phyloP scores from a whole-genome alignment of 1,140 invertebrate genomes.

The Chrysomallon squamiferum region DNA sequence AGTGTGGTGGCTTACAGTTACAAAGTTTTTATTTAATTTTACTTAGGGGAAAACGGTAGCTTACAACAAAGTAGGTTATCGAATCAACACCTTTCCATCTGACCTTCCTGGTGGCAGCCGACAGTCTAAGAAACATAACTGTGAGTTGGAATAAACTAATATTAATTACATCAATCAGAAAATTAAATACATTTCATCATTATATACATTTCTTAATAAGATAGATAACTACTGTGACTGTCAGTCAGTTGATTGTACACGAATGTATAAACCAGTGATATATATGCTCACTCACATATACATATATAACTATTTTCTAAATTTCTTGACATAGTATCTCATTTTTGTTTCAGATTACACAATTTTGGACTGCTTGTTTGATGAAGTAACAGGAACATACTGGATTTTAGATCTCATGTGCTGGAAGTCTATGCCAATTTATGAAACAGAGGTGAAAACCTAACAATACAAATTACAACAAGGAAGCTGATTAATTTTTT shows the following conservation, averaged over 20 bases:
- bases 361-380: conserved; percentile 83
- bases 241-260: no score
- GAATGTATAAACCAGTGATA: no score
- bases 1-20: no score
- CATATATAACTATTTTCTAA: no score
- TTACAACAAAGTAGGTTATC: conserved; percentile 75
- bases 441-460: conserved; percentile 78
- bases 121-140: conserved; percentile 17
- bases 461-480: neutral
- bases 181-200: no score
- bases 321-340: no score
- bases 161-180: no score
- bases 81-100: conserved; percentile 70
- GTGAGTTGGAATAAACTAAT: no score
- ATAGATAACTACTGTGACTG: no score
- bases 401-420: conserved; percentile 83
- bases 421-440: conserved; percentile 79
- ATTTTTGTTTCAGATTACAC: conserved; percentile 31
- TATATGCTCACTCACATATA: no score
- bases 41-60: conserved; percentile 76
- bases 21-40: conserved; percentile 12
- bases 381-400: conserved; percentile 70
- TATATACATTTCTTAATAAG: no score
- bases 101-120: conserved; percentile 77
- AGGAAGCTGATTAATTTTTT: no score